Evolutionary conservation across 2,888 invertebrate genomes (phyloP), one percentile per base, ranked within the genome.

Genomic region (Nysson spinosus): DNA sequence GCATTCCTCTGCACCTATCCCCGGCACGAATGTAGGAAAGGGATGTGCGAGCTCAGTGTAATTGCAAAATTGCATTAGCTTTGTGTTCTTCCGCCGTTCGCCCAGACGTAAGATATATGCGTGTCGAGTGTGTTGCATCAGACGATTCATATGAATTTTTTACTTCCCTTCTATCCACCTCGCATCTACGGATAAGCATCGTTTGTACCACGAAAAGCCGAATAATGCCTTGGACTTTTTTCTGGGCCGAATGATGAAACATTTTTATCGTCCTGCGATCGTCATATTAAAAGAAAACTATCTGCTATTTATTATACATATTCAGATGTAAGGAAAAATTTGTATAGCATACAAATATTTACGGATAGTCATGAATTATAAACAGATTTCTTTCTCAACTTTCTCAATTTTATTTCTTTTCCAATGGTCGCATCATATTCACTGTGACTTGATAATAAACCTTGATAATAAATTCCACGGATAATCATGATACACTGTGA

Each of bases 31-130:
- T 44, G 32, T 37, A 54, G 65, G 64, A 65, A n/a, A 72, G 72
- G 69, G 71, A 57, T 57, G 69, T 58, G 47, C 58, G 74, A 67
- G 69, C 72, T 69, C 77, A 72, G 77, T 75, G 79, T 83, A 83
- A 83, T 83, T 83, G 83, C 80, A 81, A 83, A 83, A 83, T 83
- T 83, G 82, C 83, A 83, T 83, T 83, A 83, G 83, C 83, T 82
- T 83, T 83, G 83, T 81, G 80, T 80, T 81, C 82, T 78, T 82
- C 77, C 72, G 78, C 75, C 77, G 73, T 80, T 79, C 80, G 81
- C 61, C 74, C 81, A 79, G 79, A 81, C 79, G 76, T 80, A 79
- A 81, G 80, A 79, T 75, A 81, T 81, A 81, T 71, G 74, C 66
- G 54, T 57, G 66, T 55, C 43, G 60, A 64, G 65, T 47, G 57